Evolutionary conservation across 2,888 invertebrate species (phyloP), one percentile per base, ranked within the genome.

Genomic region (Nephrotoma flavescens): DNA sequence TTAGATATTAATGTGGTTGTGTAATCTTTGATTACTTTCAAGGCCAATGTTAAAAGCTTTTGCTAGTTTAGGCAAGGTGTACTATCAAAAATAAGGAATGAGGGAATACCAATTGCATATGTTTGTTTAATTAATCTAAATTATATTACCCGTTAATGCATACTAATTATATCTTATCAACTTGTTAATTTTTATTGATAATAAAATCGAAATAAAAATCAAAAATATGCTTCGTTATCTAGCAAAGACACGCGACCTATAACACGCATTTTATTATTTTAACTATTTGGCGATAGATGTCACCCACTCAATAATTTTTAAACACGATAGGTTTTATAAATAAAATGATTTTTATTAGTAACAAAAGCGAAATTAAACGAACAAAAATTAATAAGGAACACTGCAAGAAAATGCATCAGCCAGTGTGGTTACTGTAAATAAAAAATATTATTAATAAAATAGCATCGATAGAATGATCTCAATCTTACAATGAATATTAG

Each of bases 401-500:
- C 86, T 86, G 12, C 86, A 86, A 86, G 52, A 41, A 86, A 86
- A 86, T n/a, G 86, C 86, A 41, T 52, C 86, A 31, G 52, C 41
- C 41, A 86, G 41, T 1, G 44, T 41, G 12, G 41, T 41, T 57
- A 86, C 86, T 86, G 41, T 31, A 86, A 86, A 86, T n/a, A 41
- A 52, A 86, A 31, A 86, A 12, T 85, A 42, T 45, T 19, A 31
- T 31, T 31, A 31, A 31, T 31, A 52, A 86, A 41, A 41, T 47
- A 6, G 6, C 41, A 45, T 85, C 31, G 11, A 15, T 11, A 6
- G 31, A 31, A 31, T 41, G 0, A 9, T 31, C 6, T 19, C 15
- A 19, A 44, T 31, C 86, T 57, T 86, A 86, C 86, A 86, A 86
- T 86, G 86, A 42, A 19, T 6, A 41, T 89, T 90, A 42, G 90